Base-by-base conservation (phyloP, 1,140 invertebrate genomes). In the Meloidogyne chitwoodi region DNA sequence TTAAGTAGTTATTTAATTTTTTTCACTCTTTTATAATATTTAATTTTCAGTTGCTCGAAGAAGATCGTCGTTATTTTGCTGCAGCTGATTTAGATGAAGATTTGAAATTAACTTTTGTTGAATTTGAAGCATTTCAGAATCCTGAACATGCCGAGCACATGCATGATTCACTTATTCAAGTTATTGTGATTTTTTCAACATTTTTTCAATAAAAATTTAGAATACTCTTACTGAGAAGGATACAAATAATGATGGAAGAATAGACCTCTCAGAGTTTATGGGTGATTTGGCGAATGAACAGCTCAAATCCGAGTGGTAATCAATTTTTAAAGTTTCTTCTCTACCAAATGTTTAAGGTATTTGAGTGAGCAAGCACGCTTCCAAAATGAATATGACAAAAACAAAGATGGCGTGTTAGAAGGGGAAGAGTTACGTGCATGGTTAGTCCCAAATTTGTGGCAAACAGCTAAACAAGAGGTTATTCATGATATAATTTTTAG, bases 91-190 rank as follows among this genome's bases (percentile, higher is more conserved):
- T 89, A 26, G 91, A 98, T 87, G 90, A 91, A 63, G 93, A 98
- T 89, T 92, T 92, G 3, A 87, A 89, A 65, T 90, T 99, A 34
- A 90, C 92, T 82, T 83, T 90, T 29, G 88, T 91, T 26, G 96
- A 99, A 89, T 97, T 93, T 89, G 89, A 93, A 81, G 91, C 92
- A 11, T 98, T 97, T 87, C 92, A 92, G 56, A 94, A 95, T 89
- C 95, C 96, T 0, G 94, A 97, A 88, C 94, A 98, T 87, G 92
- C 93, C 88, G 26, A 56, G 24, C 66, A 70, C 83, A 98, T 98
- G 95, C 90, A 93, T 81, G 90, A 92, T 27, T 88, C 93, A 69
- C 91, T 97, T 77, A 88, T 96, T 71, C 67, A 78, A 19, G 78
- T 74, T 56, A n/a, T n/a, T 29, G 11, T 3, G 12, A 77, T 41